A percentile compares a stretch with the other conserved stretches of the same genome.
Conservation (phyloP, 2,888 invertebrate genomes). For the Trissoscelio sp. region DNA sequence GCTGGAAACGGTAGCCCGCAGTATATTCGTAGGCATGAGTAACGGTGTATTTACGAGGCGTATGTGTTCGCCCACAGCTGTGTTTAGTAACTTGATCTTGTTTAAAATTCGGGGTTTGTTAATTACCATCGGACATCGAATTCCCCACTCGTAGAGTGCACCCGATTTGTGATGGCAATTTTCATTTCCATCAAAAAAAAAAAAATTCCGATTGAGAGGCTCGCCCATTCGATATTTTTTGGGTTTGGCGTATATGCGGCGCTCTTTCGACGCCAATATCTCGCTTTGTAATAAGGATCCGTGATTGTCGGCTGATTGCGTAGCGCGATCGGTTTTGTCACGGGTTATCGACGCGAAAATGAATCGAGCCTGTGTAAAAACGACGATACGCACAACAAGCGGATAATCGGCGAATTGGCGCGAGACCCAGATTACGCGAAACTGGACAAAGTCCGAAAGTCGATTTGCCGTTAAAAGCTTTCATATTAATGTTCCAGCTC, state of each 20-base stretch:
- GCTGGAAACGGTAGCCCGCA: too few relatives aligned
- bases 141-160: too few relatives aligned
- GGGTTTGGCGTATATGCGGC: background rate
- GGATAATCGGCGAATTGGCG: conserved; percentile 61
- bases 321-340: conserved; percentile 37
- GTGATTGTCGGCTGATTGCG: conserved; percentile 37
- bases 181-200: too few relatives aligned
- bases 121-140: too few relatives aligned
- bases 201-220: too few relatives aligned
- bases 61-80: too few relatives aligned
- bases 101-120: too few relatives aligned
- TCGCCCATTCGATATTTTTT: background rate
- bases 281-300: conserved; percentile 37
- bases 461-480: conserved; percentile 76
- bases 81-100: too few relatives aligned
- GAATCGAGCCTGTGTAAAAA: conserved; percentile 53
- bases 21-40: too few relatives aligned
- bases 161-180: too few relatives aligned
- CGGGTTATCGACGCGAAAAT: conserved; percentile 54
- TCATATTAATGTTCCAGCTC: conserved; percentile 64
- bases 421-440: conserved; percentile 45
- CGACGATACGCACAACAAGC: conserved; percentile 51
- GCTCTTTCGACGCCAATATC: conserved; percentile 1
- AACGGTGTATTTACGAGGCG: too few relatives aligned
- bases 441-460: conserved; percentile 69